Conservation (phyloP, 2,888 invertebrate genomes). For the Asteroscopus sphinx region DNA sequence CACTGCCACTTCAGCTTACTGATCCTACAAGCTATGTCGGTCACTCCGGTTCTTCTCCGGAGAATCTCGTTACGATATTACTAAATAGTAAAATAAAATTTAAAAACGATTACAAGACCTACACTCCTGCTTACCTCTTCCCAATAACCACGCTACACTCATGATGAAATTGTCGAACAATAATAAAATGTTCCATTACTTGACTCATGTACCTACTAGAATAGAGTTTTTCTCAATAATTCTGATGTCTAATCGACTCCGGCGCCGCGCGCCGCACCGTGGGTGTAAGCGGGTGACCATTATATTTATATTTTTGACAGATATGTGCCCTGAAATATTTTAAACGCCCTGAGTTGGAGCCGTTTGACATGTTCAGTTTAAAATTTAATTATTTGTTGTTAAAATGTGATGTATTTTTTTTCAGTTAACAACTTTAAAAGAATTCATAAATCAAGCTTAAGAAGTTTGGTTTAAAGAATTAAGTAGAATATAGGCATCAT, state of each 20-base stretch:
- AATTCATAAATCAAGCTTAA: too few relatives aligned
- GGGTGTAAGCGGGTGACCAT: constrained; percentile 45
- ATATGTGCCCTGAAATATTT: constrained; percentile 35
- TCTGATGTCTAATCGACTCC: constrained; percentile 56
- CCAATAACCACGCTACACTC: too few relatives aligned
- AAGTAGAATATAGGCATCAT: too few relatives aligned
- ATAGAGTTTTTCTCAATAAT: constrained; percentile 59
- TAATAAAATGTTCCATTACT: constrained; percentile 54
- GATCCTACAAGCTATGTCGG: too few relatives aligned
- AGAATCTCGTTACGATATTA: too few relatives aligned
- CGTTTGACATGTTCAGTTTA: constrained; percentile 6
- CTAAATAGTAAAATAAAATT: too few relatives aligned
- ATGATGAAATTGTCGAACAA: constrained; percentile 38
- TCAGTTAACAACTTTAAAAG: neutral
- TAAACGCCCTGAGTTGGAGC: constrained; percentile 1
- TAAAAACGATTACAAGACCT: too few relatives aligned
- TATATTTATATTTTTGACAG: constrained; percentile 40
- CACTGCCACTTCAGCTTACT: too few relatives aligned
- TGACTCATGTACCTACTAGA: constrained; percentile 54
- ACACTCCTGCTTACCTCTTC: too few relatives aligned
- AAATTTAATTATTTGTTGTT: constrained; percentile 19
- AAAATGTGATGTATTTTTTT: constrained; percentile 1
- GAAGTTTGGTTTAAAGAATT: too few relatives aligned
- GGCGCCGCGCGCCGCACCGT: too few relatives aligned
- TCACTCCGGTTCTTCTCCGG: too few relatives aligned